Evolutionary conservation across 2,797 vertebrate genomes (phyloP), one percentile per base, ranked within the genome.

Genomic region (Lemur catta): DNA sequence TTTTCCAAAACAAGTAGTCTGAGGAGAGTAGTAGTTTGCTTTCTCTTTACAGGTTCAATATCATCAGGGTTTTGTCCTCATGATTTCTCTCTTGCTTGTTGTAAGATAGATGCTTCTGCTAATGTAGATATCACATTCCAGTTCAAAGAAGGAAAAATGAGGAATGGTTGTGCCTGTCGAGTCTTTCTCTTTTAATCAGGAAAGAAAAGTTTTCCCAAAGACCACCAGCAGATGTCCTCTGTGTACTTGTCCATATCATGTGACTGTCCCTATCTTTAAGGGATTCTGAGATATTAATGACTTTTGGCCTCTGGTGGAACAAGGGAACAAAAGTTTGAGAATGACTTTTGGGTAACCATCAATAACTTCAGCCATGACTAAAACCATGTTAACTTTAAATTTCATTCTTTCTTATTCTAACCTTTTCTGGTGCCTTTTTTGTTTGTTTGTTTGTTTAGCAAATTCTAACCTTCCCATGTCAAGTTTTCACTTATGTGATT

Each of bases 1-100:
- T 89, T 93, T 93, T 88, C 57, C 18, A 92, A 67, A 76, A 59
- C 61, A 96, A 50, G 69, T 65, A 30, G 13, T 92, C 38, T 75
- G 20, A 79, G 26, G 20, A 18, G 65, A 92, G 26, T 33, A 65
- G 69, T 81, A 15, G 20, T 88, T 85, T 65, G 20, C 1, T 74
- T 63, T 91, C 55, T 35, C 14, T 72, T 7, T 15, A 63, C 35
- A 85, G 67, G 14, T 38, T 91, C n/a, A 38, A 4, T 48, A 4
- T 35, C 57, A 26, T 71, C 46, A 91, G 30, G 28, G 10, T 48
- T 72, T 86, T 72, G 5, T 46, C 78, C 26, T 55, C 11, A 7
- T 22, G 38, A 71, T 93, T 84, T 71, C 52, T 84, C 48, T 81
- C 13, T 0, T 72, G 10, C 84, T 76, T 61, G 18, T 48, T 85